Evolutionary conservation across 2,797 vertebrate species (phyloP).

Genomic region (Hozukius guyotensis): DNA sequence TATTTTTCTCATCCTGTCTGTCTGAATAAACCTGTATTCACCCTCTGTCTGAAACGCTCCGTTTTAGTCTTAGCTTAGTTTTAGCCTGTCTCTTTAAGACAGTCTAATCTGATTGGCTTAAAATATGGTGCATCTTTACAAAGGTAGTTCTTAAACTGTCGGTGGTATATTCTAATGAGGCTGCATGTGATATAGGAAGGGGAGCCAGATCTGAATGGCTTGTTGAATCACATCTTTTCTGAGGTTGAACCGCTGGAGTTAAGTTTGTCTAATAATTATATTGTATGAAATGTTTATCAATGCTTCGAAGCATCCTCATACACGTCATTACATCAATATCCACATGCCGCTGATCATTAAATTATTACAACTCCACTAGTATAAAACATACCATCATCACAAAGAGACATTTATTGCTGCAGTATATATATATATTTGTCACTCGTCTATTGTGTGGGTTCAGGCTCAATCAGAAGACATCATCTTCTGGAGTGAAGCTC

Average conservation of each 20-base stretch:
- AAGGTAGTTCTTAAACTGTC: too few relatives aligned
- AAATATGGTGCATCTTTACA: too few relatives aligned
- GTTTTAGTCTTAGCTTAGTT: too few relatives aligned
- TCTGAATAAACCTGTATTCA: too few relatives aligned
- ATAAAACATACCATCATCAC: background rate
- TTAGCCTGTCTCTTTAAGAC: too few relatives aligned
- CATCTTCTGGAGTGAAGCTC: conserved; percentile 6
- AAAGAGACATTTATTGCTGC: background rate
- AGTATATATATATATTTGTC: background rate
- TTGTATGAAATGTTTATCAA: background rate
- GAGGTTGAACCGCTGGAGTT: background rate
- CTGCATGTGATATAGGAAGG: background rate
- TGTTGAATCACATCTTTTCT: background rate
- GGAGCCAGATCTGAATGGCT: background rate
- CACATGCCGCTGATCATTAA: background rate
- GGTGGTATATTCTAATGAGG: too few relatives aligned
- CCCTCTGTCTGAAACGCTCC: too few relatives aligned
- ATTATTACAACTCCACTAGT: background rate
- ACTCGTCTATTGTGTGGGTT: background rate
- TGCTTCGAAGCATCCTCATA: background rate
- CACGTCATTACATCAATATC: background rate
- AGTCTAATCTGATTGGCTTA: too few relatives aligned
- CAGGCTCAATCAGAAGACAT: background rate
- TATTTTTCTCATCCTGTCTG: too few relatives aligned
- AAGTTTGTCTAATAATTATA: background rate